phyloP scores from a whole-genome alignment of 1,140 invertebrate genomes.

The Diorhabda elongata region DNA sequence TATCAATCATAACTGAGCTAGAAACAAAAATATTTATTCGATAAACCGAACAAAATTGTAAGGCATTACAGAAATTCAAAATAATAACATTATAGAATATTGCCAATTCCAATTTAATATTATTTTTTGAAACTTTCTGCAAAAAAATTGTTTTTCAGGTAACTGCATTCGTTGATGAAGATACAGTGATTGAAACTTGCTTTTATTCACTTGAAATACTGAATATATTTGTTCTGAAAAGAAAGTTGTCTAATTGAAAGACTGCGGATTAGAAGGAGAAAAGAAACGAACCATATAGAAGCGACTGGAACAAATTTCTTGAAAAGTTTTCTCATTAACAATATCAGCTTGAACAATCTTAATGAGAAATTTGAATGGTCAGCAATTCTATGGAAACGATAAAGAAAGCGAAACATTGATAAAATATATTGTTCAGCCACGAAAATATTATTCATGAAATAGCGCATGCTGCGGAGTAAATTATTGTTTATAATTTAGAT shows the following conservation, averaged over 20 bases:
- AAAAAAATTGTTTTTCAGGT: too few species aligned
- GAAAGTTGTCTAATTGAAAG: conserved; percentile 8
- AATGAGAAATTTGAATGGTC: conserved; percentile 19
- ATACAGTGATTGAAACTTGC: not conserved
- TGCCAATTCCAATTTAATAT: too few species aligned
- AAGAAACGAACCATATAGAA: not conserved
- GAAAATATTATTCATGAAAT: not conserved
- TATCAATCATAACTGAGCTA: too few species aligned
- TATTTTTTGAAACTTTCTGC: too few species aligned
- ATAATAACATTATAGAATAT: too few species aligned
- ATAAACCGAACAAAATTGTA: too few species aligned
- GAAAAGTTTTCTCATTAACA: conserved; percentile 19
- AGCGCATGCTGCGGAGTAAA: too few species aligned
- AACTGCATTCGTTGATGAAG: too few species aligned
- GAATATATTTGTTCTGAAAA: not conserved
- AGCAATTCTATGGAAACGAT: conserved; percentile 10
- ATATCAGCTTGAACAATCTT: conserved; percentile 17
- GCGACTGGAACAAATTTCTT: conserved; percentile 12
- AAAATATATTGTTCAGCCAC: not conserved
- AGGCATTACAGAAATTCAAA: too few species aligned
- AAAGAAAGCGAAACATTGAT: not conserved
- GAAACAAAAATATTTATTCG: too few species aligned
- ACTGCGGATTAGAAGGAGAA: conserved; percentile 1
- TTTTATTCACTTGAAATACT: not conserved
- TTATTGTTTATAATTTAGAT: too few species aligned